Base-by-base conservation (phyloP, 2,888 invertebrate genomes). In the Argyra leucocephala region DNA sequence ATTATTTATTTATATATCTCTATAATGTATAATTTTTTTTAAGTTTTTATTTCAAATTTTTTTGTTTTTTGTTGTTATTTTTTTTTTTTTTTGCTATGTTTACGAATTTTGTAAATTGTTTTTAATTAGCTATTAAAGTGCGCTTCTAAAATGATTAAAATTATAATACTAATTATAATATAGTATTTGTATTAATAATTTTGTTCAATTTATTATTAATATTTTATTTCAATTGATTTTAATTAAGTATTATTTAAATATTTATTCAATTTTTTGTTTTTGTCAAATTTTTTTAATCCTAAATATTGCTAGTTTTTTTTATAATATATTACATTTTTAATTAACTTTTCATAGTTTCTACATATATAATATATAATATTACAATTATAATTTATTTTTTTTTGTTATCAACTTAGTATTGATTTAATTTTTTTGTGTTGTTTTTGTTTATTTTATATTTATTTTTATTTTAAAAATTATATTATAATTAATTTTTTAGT, bases 251-350 rank as follows among this genome's bases (percentile, higher is more conserved):
- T 18, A 18, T 48, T 48, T 15, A 48, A 48, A 18, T 48, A 18
- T 48, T 48, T 48, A 18, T 48, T 48, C 26, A 26, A 26, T 9
- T 37, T 10, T 12, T 37, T 37, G 37, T 48, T 48, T 48, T 48
- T 48, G 3, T 48, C 5, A 4, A 31, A 31, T 31, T 18, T 37
- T 37, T 37, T 37, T 3, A 37, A 37, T 37, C 6, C 37, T 31
- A 48, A 18, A n/a, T 48, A 6, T 48, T 31, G 31, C 31, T 48
- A 48, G 48, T 48, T 48, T 48, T 15, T 37, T 18, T 31, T 48
- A 62, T 62, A 15, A 6, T 22, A 62, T 22, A 62, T 5, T 62
- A 15, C 26, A 62, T 57, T 21, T 22, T 65, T 22, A 22, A n/a
- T 64, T 60, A 36, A 21, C 36, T 63, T 57, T 31, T 31, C 31